These are phyloP conservation scores for Aelia acuminata DNA, from an alignment of 2,888 invertebrate species.

Conservation along the genomic window DNA sequence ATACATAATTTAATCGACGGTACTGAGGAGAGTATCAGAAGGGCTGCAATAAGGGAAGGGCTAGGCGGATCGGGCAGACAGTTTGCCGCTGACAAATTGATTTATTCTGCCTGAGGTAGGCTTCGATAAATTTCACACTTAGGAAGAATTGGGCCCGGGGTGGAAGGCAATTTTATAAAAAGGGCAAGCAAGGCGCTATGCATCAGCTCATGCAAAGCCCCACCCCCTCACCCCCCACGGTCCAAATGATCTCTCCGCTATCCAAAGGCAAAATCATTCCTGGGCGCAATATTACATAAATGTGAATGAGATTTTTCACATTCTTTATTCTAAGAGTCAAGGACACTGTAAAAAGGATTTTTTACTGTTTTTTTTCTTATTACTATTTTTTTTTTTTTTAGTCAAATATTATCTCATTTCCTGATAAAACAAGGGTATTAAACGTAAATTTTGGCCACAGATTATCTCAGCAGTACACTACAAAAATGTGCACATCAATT, in stretches of 20 bases:
- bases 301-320: neutral
- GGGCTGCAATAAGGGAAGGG: neutral
- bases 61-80: neutral
- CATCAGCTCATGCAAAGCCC: slow-evolving; percentile 23
- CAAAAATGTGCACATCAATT: too few species aligned
- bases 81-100: slow-evolving; percentile 33
- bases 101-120: neutral
- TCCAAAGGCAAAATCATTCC: slow-evolving; percentile 9
- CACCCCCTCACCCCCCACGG: neutral
- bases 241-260: neutral
- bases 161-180: slow-evolving; percentile 30
- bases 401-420: too few species aligned
- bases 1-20: too few species aligned
- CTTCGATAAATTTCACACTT: slow-evolving; percentile 30
- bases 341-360: too few species aligned
- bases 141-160: neutral
- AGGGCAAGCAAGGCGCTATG: slow-evolving; percentile 19
- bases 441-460: too few species aligned
- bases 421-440: too few species aligned
- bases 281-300: neutral
- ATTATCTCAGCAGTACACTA: too few species aligned
- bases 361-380: too few species aligned
- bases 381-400: too few species aligned
- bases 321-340: neutral
- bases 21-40: neutral